Evolutionary conservation across 2,888 invertebrate species (phyloP).

Genomic region (Malthinus seriepunctatus): DNA sequence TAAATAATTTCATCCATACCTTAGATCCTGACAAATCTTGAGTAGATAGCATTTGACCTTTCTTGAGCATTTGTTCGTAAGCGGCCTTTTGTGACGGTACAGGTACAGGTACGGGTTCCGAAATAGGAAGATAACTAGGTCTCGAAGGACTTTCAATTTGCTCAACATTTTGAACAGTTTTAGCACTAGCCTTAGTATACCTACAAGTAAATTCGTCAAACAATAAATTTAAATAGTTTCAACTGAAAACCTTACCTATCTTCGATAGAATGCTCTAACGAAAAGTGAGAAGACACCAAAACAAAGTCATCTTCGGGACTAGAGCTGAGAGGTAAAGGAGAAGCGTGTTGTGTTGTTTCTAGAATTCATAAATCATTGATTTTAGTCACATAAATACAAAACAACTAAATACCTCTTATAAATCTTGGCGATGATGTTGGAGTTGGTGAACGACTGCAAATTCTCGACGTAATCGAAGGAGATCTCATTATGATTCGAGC

Average conservation of each 20-base stretch:
- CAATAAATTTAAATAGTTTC: not conserved
- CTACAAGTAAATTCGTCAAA: not conserved
- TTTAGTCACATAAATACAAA: not conserved
- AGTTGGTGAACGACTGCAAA: slow-evolving; percentile 38
- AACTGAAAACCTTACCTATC: not conserved
- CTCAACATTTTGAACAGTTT: slow-evolving; percentile 29
- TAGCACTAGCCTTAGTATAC: not conserved
- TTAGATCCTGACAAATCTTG: too few relatives aligned
- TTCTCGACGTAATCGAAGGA: slow-evolving; percentile 21
- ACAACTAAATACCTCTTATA: slow-evolving; percentile 47
- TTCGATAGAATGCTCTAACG: slow-evolving; percentile 63
- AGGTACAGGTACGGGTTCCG: slow-evolving; percentile 79
- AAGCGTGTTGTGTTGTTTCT: slow-evolving; percentile 49
- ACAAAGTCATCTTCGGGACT: slow-evolving; percentile 85
- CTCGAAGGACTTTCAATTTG: slow-evolving; percentile 63
- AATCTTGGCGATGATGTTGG: slow-evolving; percentile 48
- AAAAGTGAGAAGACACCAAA: slow-evolving; percentile 72
- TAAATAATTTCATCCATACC: too few relatives aligned
- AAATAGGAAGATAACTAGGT: slow-evolving; percentile 70
- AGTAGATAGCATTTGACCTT: not conserved
- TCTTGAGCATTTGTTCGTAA: slow-evolving; percentile 53
- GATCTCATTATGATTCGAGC: slow-evolving; percentile 31
- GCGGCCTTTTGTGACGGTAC: slow-evolving; percentile 69
- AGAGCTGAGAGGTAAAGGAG: slow-evolving; percentile 54
- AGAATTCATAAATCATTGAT: slow-evolving; percentile 31